Evolutionary conservation across 2,797 vertebrate species (phyloP).

Genomic region (Harpagifer antarcticus): DNA sequence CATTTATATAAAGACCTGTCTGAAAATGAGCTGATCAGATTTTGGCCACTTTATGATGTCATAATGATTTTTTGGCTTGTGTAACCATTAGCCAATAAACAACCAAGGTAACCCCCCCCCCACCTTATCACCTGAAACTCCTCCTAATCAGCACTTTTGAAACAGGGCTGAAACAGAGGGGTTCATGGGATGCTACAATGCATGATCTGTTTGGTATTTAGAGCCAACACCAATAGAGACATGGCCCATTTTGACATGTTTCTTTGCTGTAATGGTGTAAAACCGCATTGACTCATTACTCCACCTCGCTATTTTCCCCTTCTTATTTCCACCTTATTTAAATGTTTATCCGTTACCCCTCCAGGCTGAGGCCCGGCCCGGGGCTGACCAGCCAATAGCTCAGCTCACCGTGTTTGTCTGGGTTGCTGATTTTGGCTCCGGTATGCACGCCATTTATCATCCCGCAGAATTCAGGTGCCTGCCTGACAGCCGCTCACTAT

Average conservation of each 20-base stretch:
- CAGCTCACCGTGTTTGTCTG: slow-evolving; percentile 61
- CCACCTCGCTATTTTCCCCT: slow-evolving; percentile 24
- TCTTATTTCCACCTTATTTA: slow-evolving; percentile 52
- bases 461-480: slow-evolving; percentile 75
- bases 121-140: too few species aligned
- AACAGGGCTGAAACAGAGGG: too few species aligned
- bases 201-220: too few species aligned
- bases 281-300: slow-evolving; percentile 38
- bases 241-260: slow-evolving; percentile 42
- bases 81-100: too few species aligned
- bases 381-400: slow-evolving; percentile 68
- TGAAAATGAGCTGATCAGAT: too few species aligned
- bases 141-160: too few species aligned
- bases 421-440: slow-evolving; percentile 75
- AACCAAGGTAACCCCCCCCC: too few species aligned
- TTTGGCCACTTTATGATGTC: too few species aligned
- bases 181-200: too few species aligned
- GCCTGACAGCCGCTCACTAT: slow-evolving; percentile 70
- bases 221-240: too few species aligned
- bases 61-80: too few species aligned
- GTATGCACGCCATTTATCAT: slow-evolving; percentile 73
- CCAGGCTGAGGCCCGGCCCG: slow-evolving; percentile 35
- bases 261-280: slow-evolving; percentile 35
- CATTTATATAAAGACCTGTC: too few species aligned
- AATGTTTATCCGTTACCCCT: slow-evolving; percentile 58